Evolutionary conservation across 2,797 vertebrate genomes (phyloP).

Genomic region (Peromyscus aztecus): DNA sequence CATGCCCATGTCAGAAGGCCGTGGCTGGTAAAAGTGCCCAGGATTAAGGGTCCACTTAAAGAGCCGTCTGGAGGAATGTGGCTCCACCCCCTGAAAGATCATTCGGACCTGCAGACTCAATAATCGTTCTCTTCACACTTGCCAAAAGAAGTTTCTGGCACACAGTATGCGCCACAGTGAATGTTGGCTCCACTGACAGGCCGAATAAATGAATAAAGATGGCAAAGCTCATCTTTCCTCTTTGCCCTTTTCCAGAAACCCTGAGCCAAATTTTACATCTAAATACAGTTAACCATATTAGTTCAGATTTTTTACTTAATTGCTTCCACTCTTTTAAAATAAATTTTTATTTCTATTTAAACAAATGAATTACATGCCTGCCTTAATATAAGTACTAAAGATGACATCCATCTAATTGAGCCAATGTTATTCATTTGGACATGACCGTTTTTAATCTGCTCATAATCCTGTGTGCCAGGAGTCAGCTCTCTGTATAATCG

Average conservation of each 20-base stretch:
- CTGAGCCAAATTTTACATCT: neutral
- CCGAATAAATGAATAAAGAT: neutral
- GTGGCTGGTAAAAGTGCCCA: neutral
- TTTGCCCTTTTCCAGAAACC: constrained; percentile 21
- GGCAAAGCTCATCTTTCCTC: neutral
- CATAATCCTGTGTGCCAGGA: fast-evolving
- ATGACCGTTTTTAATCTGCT: neutral
- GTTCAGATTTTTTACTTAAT: constrained; percentile 24
- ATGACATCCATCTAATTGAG: neutral
- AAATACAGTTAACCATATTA: neutral
- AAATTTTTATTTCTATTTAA: constrained; percentile 17
- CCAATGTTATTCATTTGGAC: neutral
- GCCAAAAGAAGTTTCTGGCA: constrained; percentile 5
- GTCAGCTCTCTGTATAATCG: neutral
- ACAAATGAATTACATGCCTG: neutral
- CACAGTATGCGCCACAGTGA: neutral
- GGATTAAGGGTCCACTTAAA: neutral
- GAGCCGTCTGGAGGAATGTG: neutral
- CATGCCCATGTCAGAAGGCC: neutral
- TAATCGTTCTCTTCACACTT: neutral
- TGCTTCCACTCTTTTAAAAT: constrained; percentile 30
- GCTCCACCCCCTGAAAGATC: neutral
- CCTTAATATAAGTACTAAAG: neutral
- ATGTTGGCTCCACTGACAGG: neutral
- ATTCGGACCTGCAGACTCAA: neutral